phyloP scores from a whole-genome alignment of 2,888 invertebrate genomes.

The Tribolium freemani region DNA sequence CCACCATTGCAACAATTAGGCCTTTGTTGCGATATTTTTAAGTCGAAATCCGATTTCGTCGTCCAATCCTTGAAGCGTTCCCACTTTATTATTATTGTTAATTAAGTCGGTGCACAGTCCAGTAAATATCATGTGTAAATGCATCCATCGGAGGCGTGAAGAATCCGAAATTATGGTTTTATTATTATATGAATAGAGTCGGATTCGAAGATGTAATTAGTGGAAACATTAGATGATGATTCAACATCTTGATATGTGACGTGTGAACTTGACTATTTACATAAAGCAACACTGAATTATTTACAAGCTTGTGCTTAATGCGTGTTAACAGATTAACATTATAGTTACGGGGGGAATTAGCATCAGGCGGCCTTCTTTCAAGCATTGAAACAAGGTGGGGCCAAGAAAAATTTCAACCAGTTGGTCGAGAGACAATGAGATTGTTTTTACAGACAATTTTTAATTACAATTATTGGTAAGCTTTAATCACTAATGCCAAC shows the following conservation, averaged over 20 bases:
- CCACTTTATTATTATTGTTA: not conserved
- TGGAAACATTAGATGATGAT: constrained; percentile 36
- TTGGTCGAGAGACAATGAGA: not conserved
- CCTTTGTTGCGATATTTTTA: constrained; percentile 2
- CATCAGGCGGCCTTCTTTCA: constrained; percentile 20
- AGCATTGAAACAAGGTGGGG: not conserved
- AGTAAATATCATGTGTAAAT: constrained; percentile 34
- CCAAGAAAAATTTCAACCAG: not conserved
- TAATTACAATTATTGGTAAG: not conserved
- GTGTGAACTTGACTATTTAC: constrained; percentile 56
- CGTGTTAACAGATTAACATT: constrained; percentile 40
- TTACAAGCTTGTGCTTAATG: constrained; percentile 48
- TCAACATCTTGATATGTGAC: constrained; percentile 51
- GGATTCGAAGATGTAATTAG: constrained; percentile 40
- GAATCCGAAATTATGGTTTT: constrained; percentile 40
- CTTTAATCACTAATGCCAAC: no score
- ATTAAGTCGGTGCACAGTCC: constrained; percentile 31
- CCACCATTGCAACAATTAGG: not conserved
- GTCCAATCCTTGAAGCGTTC: not conserved
- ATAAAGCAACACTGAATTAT: constrained; percentile 58
- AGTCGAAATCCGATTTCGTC: constrained; percentile 16
- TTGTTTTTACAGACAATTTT: not conserved
- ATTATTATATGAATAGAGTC: constrained; percentile 19
- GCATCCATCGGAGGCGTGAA: constrained; percentile 33
- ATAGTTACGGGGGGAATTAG: constrained; percentile 14